Evolutionary conservation across 2,888 invertebrate genomes (phyloP).

Genomic region (Dione juno): DNA sequence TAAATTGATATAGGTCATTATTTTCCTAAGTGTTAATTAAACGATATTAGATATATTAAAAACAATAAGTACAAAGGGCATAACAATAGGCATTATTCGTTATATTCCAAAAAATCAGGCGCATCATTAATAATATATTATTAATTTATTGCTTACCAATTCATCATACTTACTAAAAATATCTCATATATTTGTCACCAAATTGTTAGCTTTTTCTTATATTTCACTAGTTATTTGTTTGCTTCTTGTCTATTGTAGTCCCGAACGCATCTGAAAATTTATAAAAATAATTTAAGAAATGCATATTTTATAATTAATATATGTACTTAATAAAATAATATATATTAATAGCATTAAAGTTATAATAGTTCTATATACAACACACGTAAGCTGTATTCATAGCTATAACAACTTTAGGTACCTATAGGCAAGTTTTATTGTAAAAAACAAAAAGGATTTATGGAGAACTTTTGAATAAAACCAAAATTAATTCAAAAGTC

Average conservation of each 20-base stretch:
- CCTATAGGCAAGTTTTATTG: no score
- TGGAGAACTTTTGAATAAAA: neutral
- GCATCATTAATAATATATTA: no score
- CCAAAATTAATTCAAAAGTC: constrained; percentile 2
- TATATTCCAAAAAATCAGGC: no score
- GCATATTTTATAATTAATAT: no score
- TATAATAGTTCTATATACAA: neutral
- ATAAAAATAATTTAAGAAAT: neutral
- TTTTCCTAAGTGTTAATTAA: no score
- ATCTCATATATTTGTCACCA: neutral
- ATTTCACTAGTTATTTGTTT: neutral
- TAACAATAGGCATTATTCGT: no score
- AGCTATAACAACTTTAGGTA: no score
- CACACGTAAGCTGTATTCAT: no score
- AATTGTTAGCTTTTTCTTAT: neutral
- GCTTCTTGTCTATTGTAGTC: neutral
- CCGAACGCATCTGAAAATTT: constrained; percentile 1
- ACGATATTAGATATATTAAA: no score
- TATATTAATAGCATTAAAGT: neutral
- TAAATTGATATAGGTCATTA: no score
- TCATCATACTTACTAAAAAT: neutral
- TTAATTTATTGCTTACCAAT: neutral
- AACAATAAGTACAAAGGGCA: no score
- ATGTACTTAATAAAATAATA: neutral
- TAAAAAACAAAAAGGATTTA: neutral